phyloP scores from a whole-genome alignment of 2,888 invertebrate species.

The Hemicrepidius hirtus region DNA sequence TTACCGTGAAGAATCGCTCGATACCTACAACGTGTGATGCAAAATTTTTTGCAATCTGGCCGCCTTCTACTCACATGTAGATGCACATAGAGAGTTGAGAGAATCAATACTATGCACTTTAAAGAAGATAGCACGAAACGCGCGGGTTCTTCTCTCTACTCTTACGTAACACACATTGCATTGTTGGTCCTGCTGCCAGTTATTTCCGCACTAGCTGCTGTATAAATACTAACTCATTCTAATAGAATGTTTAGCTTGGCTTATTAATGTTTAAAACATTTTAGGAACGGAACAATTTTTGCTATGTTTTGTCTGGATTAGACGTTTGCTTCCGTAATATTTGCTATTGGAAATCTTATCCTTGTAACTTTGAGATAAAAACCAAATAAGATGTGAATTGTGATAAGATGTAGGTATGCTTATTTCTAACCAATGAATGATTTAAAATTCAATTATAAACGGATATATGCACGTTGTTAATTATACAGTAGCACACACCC shows the following conservation, averaged over 20 bases:
- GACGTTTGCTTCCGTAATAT: too few relatives aligned
- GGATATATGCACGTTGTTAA: too few relatives aligned
- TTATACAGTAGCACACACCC: too few relatives aligned
- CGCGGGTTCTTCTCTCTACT: conserved; percentile 40
- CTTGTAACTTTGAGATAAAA: too few relatives aligned
- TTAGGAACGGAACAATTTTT: background rate
- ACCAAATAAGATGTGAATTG: too few relatives aligned
- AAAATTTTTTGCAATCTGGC: conserved; percentile 43
- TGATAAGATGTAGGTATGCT: too few relatives aligned
- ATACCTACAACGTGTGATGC: conserved; percentile 13
- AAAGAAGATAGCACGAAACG: conserved; percentile 67
- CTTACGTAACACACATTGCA: conserved; percentile 40
- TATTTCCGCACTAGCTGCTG: conserved; percentile 45
- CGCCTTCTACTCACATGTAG: conserved; percentile 55
- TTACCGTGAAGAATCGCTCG: background rate
- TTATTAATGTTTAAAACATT: conserved; percentile 10
- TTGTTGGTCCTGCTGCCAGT: conserved; percentile 32
- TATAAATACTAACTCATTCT: conserved; percentile 36
- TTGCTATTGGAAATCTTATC: too few relatives aligned
- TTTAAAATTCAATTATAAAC: too few relatives aligned
- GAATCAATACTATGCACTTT: conserved; percentile 70
- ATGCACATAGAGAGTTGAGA: conserved; percentile 62
- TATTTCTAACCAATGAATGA: too few relatives aligned
- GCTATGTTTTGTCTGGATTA: background rate
- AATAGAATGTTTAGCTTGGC: conserved; percentile 16